Conservation (phyloP, 2,888 invertebrate species). For the Ditula angustiorana region DNA sequence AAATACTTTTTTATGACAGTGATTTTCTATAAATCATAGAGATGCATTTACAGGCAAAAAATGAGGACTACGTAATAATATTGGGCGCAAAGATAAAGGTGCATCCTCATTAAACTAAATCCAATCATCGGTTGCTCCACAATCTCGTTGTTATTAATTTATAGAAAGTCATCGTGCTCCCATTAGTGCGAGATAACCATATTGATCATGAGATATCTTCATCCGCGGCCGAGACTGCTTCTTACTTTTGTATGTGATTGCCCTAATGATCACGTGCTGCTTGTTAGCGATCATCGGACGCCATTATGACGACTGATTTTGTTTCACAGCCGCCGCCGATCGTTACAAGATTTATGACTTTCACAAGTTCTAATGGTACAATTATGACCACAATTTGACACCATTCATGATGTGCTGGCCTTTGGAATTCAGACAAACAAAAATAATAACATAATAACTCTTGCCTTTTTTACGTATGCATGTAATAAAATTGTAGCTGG, state of each 20-base stretch:
- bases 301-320: conserved; percentile 75
- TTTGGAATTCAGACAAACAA: conserved; percentile 5
- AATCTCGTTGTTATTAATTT: conserved; percentile 82
- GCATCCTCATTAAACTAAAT: conserved; percentile 75
- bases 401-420: conserved; percentile 13
- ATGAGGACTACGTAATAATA: conserved; percentile 55
- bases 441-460: conserved; percentile 10
- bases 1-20: not conserved
- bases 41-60: conserved; percentile 53
- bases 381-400: conserved; percentile 63
- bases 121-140: conserved; percentile 72
- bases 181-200: conserved; percentile 79
- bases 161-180: conserved; percentile 82
- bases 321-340: conserved; percentile 62
- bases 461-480: too few species aligned
- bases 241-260: conserved; percentile 74
- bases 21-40: conserved; percentile 2
- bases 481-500: too few species aligned
- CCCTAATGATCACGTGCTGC: conserved; percentile 80
- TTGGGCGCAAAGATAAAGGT: conserved; percentile 71
- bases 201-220: conserved; percentile 76
- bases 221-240: conserved; percentile 57
- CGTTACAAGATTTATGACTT: conserved; percentile 73
- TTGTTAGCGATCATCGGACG: conserved; percentile 78
- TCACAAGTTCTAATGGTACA: conserved; percentile 73